Conservation (phyloP, 2,797 vertebrate species). For the Enteromius trimaculatus region DNA sequence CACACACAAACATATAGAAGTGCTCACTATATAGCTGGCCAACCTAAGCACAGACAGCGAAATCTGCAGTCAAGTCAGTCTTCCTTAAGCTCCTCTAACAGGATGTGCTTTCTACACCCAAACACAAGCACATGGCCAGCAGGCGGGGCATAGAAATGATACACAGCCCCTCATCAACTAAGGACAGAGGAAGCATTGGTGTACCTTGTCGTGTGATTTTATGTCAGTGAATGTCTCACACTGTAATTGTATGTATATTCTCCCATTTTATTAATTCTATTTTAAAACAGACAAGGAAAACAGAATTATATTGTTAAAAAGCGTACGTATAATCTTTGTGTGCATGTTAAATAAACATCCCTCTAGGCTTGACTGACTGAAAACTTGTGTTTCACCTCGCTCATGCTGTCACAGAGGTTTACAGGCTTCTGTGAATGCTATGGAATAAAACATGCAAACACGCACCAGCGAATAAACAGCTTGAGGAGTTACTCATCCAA, state of each 20-base stretch:
- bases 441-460: conserved; percentile 3
- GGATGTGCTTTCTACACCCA: neutral
- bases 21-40: neutral
- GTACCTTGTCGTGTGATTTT: neutral
- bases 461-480: neutral
- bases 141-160: neutral
- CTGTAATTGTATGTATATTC: neutral
- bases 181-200: neutral
- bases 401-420: neutral
- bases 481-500: conserved; percentile 27
- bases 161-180: neutral
- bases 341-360: conserved; percentile 10
- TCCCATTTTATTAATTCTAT: neutral
- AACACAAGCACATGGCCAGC: conserved; percentile 34
- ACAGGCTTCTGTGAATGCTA: neutral
- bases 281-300: neutral
- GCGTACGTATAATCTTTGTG: neutral
- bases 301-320: neutral
- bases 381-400: conserved; percentile 17
- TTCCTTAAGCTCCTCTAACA: neutral
- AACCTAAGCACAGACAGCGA: neutral
- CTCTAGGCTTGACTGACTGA: neutral
- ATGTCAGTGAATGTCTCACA: neutral
- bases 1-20: neutral
- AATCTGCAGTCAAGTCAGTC: neutral